These are phyloP conservation scores for Phoebastria nigripes DNA, from an alignment of 2,797 vertebrate genomes.

Conservation along the genomic window DNA sequence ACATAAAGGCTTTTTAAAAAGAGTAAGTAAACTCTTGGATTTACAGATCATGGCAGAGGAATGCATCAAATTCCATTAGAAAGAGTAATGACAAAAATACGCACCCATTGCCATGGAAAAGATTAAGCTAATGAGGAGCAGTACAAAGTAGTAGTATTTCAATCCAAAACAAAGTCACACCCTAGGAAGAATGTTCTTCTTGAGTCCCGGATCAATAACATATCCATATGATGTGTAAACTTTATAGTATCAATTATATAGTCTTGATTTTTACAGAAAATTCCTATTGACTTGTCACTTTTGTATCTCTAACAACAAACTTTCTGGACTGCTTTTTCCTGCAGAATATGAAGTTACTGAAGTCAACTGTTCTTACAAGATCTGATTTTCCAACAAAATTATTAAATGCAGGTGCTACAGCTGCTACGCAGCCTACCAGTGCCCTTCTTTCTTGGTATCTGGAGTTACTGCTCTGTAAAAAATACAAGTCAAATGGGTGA, in stretches of 20 bases:
- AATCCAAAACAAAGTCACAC: neutral
- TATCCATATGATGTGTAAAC: neutral
- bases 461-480: neutral
- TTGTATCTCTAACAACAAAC: neutral
- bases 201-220: neutral
- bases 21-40: neutral
- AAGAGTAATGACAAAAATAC: slow-evolving; percentile 4
- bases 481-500: neutral
- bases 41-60: neutral
- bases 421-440: neutral
- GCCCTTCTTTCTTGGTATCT: neutral
- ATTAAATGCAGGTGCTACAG: neutral
- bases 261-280: neutral
- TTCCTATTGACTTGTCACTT: neutral
- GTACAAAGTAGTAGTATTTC: neutral
- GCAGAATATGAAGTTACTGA: neutral
- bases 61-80: neutral
- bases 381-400: neutral
- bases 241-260: neutral
- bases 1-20: neutral
- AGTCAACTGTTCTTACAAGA: neutral
- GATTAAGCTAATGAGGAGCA: neutral
- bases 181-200: neutral
- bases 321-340: neutral
- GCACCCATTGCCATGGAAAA: neutral